Conservation (phyloP, 2,113 vertebrate genomes). For the Anoura caudifer region DNA sequence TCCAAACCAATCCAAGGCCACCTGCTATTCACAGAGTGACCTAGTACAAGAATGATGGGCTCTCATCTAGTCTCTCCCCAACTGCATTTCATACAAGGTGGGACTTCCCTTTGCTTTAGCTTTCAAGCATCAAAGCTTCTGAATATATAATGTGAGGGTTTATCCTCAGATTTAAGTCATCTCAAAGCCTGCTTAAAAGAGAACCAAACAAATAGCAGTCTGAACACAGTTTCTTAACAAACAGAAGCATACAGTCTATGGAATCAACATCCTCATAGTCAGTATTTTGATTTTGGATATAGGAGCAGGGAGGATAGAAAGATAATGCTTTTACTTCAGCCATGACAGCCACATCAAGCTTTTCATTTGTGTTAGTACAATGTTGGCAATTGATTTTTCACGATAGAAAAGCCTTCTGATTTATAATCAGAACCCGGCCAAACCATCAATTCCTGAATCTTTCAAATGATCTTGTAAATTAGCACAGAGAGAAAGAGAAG, state of each 20-base stretch:
- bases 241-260: not conserved
- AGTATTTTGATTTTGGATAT: not conserved
- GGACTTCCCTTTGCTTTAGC: not conserved
- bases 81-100: not conserved
- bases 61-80: accelerated
- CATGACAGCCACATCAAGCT: conserved; percentile 24
- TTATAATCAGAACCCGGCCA: conserved; percentile 53
- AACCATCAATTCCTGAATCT: conserved; percentile 44
- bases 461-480: conserved; percentile 52
- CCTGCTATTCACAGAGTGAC: not conserved
- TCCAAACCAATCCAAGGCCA: not conserved
- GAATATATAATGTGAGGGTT: not conserved
- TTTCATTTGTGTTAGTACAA: conserved; percentile 26
- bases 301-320: conserved; percentile 14
- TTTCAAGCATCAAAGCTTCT: not conserved
- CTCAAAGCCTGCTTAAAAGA: conserved; percentile 61
- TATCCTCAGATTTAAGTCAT: conserved; percentile 14
- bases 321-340: not conserved
- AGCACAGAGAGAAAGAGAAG: not conserved
- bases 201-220: conserved; percentile 54
- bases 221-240: conserved; percentile 56
- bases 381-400: conserved; percentile 58
- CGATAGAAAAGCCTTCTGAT: conserved; percentile 19
- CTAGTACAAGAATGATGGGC: accelerated
- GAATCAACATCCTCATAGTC: not conserved